Base-by-base conservation (phyloP, 1,140 invertebrate genomes). In the Drosophila kikkawai region DNA sequence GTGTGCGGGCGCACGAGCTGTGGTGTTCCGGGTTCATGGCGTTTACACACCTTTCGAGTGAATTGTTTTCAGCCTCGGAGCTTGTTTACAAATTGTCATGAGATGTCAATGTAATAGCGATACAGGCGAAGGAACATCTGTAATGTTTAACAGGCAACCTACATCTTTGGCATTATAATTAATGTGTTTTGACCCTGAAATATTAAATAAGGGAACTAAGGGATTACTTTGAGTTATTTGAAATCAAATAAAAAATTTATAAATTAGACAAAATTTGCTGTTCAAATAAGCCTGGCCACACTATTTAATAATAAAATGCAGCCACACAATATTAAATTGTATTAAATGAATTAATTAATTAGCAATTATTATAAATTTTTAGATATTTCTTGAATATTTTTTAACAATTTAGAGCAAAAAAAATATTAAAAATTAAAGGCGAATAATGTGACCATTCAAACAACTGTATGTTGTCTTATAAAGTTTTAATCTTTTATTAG, bases 1-100 rank as follows among this genome's bases (percentile, higher is more conserved):
- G 13, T 8, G 13, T 19, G 17, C 22, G 13, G 36, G 17, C 8
- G n/a, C 45, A 36, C 8, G 9, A 34, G 32, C 6, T 26, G 3
- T 29, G 26, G 32, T 22, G 64, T 69, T 55, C 47, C 37, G 65
- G 13, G 59, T 22, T 32, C 34, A 39, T 68, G 64, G 19, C 22
- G n/a, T 17, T 44, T 44, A 44, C 63, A 26, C 17, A 29, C 13
- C 13, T n/a, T 36, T 34, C 34, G 36, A 63, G 60, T 66, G 39
- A 32, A 34, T 34, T 64, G 57, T 65, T 44, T 44, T 44, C 0
- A 12, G n/a, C 61, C 26, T 17, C 19, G 15, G 3, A 17, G 17
- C 41, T 60, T 60, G 37, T 19, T 42, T 34, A 22, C 53, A 56
- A 56, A 39, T 56, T 39, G 53, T 39, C 39, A 13, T 15, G 51